Percentiles rank a stretch among this genome's conserved stretches.
These are phyloP conservation scores for Clepsis dumicolana DNA, from an alignment of 2,888 invertebrate species.

Conservation along the genomic window DNA sequence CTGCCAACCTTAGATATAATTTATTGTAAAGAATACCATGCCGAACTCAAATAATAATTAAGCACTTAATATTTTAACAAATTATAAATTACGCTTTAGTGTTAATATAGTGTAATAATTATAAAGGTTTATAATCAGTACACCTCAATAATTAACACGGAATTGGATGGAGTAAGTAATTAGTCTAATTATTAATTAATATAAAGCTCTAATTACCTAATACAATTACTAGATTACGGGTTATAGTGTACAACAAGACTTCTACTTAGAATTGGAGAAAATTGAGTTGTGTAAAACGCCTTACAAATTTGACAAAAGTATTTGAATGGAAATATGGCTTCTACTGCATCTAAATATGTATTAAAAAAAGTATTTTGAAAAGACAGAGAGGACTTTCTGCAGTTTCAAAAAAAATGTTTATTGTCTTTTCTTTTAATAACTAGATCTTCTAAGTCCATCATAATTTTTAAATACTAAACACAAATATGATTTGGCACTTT, in stretches of 20 bases:
- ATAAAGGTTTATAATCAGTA: not conserved
- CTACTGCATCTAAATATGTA: no score
- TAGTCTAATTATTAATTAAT: conserved; percentile 1
- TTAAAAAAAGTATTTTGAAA: no score
- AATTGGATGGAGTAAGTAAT: conserved; percentile 19
- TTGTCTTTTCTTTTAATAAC: no score
- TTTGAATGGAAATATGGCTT: no score
- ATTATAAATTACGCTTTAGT: conserved; percentile 3
- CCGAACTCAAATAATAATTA: not conserved
- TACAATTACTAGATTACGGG: not conserved
- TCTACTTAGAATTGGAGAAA: not conserved
- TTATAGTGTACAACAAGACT: not conserved
- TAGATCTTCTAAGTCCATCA: no score
- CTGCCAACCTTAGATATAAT: no score
- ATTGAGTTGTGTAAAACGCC: not conserved
- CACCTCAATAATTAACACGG: conserved; percentile 27
- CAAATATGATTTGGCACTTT: no score
- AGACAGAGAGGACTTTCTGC: no score
- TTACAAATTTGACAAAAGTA: not conserved
- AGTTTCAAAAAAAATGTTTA: no score
- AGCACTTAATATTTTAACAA: not conserved
- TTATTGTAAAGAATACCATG: no score
- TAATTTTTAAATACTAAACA: no score
- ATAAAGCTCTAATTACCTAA: conserved; percentile 15
- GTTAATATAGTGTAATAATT: conserved; percentile 24